Percentiles rank a stretch among this genome's conserved stretches.
Conservation (phyloP, 2,888 invertebrate genomes). For the Cyclophora albipunctata region DNA sequence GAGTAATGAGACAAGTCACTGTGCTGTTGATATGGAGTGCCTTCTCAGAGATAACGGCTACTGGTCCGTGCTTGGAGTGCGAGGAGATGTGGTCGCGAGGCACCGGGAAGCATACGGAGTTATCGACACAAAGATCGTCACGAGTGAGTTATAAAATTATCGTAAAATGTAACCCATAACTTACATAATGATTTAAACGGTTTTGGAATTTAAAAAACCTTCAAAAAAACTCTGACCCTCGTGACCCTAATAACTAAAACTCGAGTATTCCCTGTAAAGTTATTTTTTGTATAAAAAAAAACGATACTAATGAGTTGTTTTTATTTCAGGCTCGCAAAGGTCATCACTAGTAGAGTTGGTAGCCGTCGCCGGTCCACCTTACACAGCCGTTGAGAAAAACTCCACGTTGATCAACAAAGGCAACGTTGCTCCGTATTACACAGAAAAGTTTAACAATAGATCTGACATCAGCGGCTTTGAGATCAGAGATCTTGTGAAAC, state of each 20-base stretch:
- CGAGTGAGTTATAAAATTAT: slow-evolving; percentile 41
- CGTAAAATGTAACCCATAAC: too few species aligned
- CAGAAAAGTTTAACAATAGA: slow-evolving; percentile 57
- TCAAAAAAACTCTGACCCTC: too few species aligned
- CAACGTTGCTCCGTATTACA: slow-evolving; percentile 57
- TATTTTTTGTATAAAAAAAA: too few species aligned
- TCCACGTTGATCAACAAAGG: slow-evolving; percentile 52
- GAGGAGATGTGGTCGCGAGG: slow-evolving; percentile 50
- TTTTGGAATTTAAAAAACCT: too few species aligned
- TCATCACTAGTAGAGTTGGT: slow-evolving; percentile 37
- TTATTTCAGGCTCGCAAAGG: slow-evolving; percentile 23
- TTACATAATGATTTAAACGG: too few species aligned
- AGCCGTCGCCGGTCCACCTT: slow-evolving; percentile 59
- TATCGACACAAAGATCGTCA: slow-evolving; percentile 73
- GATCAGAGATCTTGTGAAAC: slow-evolving; percentile 53
- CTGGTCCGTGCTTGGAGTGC: slow-evolving; percentile 50
- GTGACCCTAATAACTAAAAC: too few species aligned
- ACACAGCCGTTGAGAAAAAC: slow-evolving; percentile 38
- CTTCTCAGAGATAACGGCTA: slow-evolving; percentile 41
- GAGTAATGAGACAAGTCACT: slow-evolving; percentile 30
- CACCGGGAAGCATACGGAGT: slow-evolving; percentile 61
- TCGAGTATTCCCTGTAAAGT: too few species aligned
- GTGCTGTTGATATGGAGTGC: slow-evolving; percentile 37
- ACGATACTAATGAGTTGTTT: too few species aligned
- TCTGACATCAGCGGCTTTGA: slow-evolving; percentile 50